Evolutionary conservation across 2,888 invertebrate species (phyloP).

Genomic region (Apocheima hispidaria): DNA sequence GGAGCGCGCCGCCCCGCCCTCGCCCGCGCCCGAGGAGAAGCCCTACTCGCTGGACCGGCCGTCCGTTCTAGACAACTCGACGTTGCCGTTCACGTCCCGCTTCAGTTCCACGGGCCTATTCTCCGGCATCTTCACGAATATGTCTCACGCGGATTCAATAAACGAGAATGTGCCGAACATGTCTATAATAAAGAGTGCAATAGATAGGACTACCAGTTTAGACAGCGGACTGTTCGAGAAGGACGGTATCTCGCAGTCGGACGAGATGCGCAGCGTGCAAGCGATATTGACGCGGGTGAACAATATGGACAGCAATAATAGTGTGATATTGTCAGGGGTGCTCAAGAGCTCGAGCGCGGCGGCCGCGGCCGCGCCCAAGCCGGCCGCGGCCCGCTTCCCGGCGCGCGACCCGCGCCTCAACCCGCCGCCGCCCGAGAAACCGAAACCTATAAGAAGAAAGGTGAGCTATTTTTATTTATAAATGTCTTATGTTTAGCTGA

Average conservation of each 20-base stretch:
- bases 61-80: conserved; percentile 63
- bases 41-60: conserved; percentile 61
- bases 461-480: conserved; percentile 56
- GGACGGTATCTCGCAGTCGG: conserved; percentile 71
- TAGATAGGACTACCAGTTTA: conserved; percentile 82
- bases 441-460: conserved; percentile 84
- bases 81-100: conserved; percentile 70
- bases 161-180: conserved; percentile 78
- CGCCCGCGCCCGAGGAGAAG: conserved; percentile 49
- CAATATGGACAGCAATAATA: conserved; percentile 83
- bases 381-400: conserved; percentile 49
- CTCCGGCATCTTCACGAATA: conserved; percentile 78
- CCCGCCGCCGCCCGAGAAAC: conserved; percentile 79
- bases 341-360: conserved; percentile 65
- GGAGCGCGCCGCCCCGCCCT: neutral
- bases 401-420: conserved; percentile 77
- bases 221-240: conserved; percentile 78
- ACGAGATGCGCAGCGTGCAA: conserved; percentile 80
- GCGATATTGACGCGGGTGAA: conserved; percentile 82
- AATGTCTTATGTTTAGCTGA: too few species aligned
- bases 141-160: conserved; percentile 68
- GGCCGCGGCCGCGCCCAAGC: conserved; percentile 55
- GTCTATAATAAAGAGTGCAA: conserved; percentile 82
- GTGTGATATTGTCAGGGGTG: conserved; percentile 81
- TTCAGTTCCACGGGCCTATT: conserved; percentile 78